Base-by-base conservation (phyloP, 2,797 vertebrate genomes). In the Adelosebastes latens region DNA sequence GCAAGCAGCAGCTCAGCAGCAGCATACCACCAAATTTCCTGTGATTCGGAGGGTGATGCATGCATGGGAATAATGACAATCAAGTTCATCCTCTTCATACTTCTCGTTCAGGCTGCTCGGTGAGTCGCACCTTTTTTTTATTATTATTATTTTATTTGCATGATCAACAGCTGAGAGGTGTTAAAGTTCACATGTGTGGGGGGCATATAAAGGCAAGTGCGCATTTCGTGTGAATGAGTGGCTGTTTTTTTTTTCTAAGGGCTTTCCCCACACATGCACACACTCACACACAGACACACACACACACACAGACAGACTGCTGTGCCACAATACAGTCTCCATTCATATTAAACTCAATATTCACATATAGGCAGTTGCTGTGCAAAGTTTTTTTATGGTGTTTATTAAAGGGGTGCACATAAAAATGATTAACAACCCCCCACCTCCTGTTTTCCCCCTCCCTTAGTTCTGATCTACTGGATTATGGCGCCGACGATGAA, bases 401-500 rank as follows among this genome's bases (percentile, higher is more conserved):
- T 61, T 62, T 49, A 39, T 69, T 9, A 24, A 61, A 32, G 12
- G 62, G 20, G 7, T 18, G 13, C 62, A 39, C 32, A 32, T 32
- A 16, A 73, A 20, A 22, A 32, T 61, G 27, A 81, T 55, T 79
- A 67, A 84, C 27, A 36, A 56, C 52, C 6, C 27, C 4, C 36
- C 4, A 18, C 39, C 24, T 67, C n/a, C 29, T 60, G 6, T 27
- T 22, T 18, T 1, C 2, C 52, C 13, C 18, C 34, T 3, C 8
- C 22, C 8, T 3, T 73, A 87, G 97, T 69, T 96, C 95, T 79
- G 93, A 94, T 90, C 93, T 93, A 71, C 80, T 96, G 81, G 96
- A 97, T 88, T 96, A 97, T 55, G 96, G 96, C 72, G 96, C 96
- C 74, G 96, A 97, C 63, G 94, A 96, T 3, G 97, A 97, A 55